Percentiles rank a stretch among this genome's conserved stretches.
Conservation (phyloP, 2,797 vertebrate genomes). For the Spinus olivaceus region DNA sequence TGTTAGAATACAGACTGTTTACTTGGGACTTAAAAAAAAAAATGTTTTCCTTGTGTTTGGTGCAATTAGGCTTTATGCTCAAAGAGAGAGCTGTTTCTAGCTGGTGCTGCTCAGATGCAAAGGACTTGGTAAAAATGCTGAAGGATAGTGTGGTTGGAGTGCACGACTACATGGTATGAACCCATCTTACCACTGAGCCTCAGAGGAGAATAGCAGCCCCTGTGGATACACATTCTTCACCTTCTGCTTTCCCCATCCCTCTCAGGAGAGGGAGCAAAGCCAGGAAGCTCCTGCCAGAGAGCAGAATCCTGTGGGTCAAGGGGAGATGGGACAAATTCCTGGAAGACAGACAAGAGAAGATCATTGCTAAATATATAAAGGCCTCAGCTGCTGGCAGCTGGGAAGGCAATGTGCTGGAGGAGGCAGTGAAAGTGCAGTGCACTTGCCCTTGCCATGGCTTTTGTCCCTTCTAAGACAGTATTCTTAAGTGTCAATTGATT, state of each 20-base stretch:
- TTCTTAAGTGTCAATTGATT: background rate
- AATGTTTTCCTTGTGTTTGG: slow-evolving; percentile 40
- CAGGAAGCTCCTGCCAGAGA: background rate
- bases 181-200: background rate
- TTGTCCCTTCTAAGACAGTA: background rate
- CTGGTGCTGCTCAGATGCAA: background rate
- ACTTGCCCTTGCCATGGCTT: background rate
- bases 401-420: background rate
- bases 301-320: background rate
- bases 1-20: slow-evolving; percentile 94
- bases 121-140: background rate
- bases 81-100: background rate
- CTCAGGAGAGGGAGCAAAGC: fast-evolving
- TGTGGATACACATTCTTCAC: background rate
- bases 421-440: background rate
- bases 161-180: background rate
- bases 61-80: background rate
- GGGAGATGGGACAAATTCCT: background rate
- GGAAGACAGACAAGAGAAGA: background rate
- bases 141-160: background rate
- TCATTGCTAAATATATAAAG: background rate
- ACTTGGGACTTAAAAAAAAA: slow-evolving; percentile 68
- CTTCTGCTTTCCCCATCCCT: background rate
- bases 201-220: background rate
- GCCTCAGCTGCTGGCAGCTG: background rate